Percentiles rank a stretch among this genome's conserved stretches.
Conservation (phyloP, 2,797 vertebrate genomes). For the Acanthis flammea region DNA sequence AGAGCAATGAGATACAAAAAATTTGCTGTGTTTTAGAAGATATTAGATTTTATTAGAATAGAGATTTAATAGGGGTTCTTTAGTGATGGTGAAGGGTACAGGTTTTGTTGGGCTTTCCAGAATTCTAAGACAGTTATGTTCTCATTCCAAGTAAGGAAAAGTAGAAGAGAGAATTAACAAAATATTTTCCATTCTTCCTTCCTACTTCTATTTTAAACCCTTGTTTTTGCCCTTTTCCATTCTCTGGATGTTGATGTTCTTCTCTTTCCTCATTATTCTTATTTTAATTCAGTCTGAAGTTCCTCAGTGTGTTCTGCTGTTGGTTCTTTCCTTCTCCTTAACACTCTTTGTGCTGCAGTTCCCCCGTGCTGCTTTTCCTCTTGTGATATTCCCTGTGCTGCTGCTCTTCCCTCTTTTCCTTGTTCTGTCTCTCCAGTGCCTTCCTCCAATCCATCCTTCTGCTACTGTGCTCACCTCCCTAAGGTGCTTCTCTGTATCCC, state of each 20-base stretch:
- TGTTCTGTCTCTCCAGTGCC: not conserved
- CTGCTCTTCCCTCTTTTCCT: not conserved
- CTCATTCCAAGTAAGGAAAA: not conserved
- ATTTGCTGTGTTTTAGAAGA: not conserved
- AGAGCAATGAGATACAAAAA: not conserved
- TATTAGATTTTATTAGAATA: not conserved
- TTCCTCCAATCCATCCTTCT: not conserved
- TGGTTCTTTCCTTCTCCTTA: not conserved
- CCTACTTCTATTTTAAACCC: not conserved
- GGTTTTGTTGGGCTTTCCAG: not conserved
- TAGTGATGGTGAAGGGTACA: not conserved
- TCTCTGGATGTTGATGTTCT: not conserved
- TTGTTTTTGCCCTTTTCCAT: not conserved
- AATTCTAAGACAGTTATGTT: not conserved
- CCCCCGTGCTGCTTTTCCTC: not conserved
- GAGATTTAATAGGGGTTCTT: not conserved
- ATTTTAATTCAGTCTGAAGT: not conserved
- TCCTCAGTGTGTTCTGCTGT: not conserved
- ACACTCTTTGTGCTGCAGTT: accelerated
- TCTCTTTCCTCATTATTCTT: not conserved
- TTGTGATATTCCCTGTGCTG: not conserved
- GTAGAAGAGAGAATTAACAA: not conserved
- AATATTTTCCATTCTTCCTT: not conserved
- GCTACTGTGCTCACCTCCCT: not conserved
- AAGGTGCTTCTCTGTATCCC: not conserved